phyloP scores from a whole-genome alignment of 2,113 vertebrate genomes.

The Cygnus atratus region DNA sequence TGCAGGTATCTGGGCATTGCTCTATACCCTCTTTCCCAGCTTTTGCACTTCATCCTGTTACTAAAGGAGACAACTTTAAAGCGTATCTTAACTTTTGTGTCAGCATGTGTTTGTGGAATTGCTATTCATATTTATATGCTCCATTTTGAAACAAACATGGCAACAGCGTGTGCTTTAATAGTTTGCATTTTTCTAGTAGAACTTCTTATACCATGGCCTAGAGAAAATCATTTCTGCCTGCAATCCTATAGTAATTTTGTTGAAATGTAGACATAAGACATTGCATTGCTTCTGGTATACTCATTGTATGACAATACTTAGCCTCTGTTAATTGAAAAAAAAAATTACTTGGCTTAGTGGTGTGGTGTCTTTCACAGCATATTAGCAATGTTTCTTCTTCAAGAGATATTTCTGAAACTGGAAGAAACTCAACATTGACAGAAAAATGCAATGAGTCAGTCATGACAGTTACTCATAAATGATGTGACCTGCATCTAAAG shows the following conservation, averaged over 20 bases:
- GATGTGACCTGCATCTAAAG: constrained; percentile 40
- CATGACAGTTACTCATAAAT: neutral
- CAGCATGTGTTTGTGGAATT: fast-evolving
- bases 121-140: neutral
- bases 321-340: neutral
- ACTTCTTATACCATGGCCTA: neutral
- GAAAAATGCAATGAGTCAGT: constrained; percentile 5
- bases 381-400: neutral
- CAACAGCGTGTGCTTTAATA: neutral
- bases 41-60: neutral
- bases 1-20: neutral
- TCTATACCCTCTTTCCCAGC: neutral
- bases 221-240: neutral
- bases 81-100: neutral
- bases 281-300: neutral
- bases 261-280: neutral
- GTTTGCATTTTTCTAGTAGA: neutral
- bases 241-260: neutral
- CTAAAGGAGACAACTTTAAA: neutral
- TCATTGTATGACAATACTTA: neutral
- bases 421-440: neutral
- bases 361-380: neutral
- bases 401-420: neutral
- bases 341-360: neutral
- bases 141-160: neutral